Percentiles rank a stretch among this genome's conserved stretches.
Evolutionary conservation across 1,140 invertebrate genomes (phyloP).

Genomic region (Elymnias hypermnestra): DNA sequence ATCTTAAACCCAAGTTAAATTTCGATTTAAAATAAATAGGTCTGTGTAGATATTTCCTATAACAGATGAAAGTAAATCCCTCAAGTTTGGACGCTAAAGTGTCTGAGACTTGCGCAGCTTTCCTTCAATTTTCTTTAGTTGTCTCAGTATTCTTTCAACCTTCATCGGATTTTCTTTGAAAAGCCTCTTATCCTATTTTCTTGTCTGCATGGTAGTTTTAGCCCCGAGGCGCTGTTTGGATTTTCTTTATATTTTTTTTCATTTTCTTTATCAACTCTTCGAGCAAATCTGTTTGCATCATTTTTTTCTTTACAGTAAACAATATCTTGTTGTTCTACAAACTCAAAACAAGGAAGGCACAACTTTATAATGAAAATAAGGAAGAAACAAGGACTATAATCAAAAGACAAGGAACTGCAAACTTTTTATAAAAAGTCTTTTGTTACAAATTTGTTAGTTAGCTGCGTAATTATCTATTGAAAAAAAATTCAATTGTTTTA

Average conservation of each 20-base stretch:
- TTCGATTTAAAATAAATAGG: conserved; percentile 12
- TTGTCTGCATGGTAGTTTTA: conserved; percentile 26
- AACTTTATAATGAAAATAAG: too few relatives aligned
- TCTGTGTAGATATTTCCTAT: conserved; percentile 8
- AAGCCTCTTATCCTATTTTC: conserved; percentile 44
- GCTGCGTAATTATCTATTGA: too few relatives aligned
- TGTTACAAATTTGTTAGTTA: too few relatives aligned
- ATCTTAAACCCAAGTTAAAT: not conserved
- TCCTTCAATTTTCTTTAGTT: conserved; percentile 18
- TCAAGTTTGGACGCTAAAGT: conserved; percentile 16
- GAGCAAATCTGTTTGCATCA: conserved; percentile 2
- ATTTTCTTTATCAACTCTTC: conserved; percentile 9
- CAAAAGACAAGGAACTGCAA: too few relatives aligned
- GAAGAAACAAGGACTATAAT: too few relatives aligned
- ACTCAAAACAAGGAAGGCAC: too few relatives aligned
- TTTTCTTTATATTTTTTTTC: conserved; percentile 15
- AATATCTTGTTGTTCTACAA: too few relatives aligned
- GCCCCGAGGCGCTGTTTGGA: conserved; percentile 17
- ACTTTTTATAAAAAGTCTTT: too few relatives aligned
- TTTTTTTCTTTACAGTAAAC: not conserved
- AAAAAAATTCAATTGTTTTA: too few relatives aligned
- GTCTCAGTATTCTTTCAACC: conserved; percentile 33
- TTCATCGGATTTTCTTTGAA: conserved; percentile 41
- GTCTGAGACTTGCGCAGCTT: conserved; percentile 10
- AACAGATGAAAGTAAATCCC: conserved; percentile 11